Percentiles rank a stretch among this genome's conserved stretches.
Evolutionary conservation across 2,888 invertebrate genomes (phyloP).

Genomic region (Glyphotaelius pellucidus): DNA sequence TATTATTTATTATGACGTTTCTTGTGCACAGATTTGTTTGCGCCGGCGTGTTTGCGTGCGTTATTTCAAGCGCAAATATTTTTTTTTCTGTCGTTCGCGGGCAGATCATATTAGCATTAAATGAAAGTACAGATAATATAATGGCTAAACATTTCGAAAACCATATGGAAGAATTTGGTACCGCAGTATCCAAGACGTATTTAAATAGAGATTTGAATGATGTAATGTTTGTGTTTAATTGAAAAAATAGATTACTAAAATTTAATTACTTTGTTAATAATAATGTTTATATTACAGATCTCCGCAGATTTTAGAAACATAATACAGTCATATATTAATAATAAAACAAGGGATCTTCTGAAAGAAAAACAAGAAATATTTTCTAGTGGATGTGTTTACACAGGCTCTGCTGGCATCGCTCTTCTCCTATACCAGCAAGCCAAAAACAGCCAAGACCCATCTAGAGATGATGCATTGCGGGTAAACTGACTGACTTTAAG

Average conservation of each 20-base stretch:
- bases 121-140: background rate
- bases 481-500: slow-evolving; percentile 61
- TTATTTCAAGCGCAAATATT: background rate
- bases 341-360: slow-evolving; percentile 72
- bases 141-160: slow-evolving; percentile 56
- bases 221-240: slow-evolving; percentile 33
- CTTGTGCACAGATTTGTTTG: background rate
- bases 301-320: slow-evolving; percentile 73
- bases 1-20: background rate
- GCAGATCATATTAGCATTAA: background rate
- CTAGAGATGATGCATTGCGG: slow-evolving; percentile 68
- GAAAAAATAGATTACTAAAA: background rate
- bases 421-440: slow-evolving; percentile 79
- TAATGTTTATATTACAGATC: slow-evolving; percentile 71
- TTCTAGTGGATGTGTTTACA: slow-evolving; percentile 84
- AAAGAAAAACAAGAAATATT: slow-evolving; percentile 73
- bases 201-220: slow-evolving; percentile 41
- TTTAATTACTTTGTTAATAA: background rate
- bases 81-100: background rate
- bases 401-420: slow-evolving; percentile 85
- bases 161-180: slow-evolving; percentile 51
- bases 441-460: slow-evolving; percentile 67
- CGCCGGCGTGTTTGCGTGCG: background rate
- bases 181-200: slow-evolving; percentile 34
- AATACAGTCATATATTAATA: slow-evolving; percentile 72